Conservation (phyloP, 2,113 vertebrate species). For the Glaucomys volans region DNA sequence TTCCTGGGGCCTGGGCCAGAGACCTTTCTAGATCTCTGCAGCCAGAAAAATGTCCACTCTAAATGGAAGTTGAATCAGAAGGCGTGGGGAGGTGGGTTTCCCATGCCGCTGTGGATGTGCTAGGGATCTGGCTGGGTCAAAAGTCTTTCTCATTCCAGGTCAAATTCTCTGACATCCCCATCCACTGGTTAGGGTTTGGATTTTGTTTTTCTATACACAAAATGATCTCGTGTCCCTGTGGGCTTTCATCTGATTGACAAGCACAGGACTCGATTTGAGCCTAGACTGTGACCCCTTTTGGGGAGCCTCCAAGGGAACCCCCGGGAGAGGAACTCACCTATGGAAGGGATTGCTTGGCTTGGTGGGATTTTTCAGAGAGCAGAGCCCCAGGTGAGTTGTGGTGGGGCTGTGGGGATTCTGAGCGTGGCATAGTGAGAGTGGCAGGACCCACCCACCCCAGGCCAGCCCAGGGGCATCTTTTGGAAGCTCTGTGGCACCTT, state of each 20-base stretch:
- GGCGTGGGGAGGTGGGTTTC: background rate
- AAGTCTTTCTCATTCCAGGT: background rate
- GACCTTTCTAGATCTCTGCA: constrained; percentile 21
- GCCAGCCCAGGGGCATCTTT: background rate
- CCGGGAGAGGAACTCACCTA: background rate
- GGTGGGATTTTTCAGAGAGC: background rate
- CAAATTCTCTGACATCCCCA: background rate
- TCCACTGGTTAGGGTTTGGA: background rate
- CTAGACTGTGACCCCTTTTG: background rate
- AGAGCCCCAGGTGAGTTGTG: background rate
- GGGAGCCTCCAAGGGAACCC: background rate
- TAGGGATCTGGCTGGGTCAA: background rate
- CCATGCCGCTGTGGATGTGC: background rate
- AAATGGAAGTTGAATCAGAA: constrained; percentile 8
- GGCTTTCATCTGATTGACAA: background rate
- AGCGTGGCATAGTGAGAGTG: background rate
- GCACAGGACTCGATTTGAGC: background rate
- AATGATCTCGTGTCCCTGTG: background rate
- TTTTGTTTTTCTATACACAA: background rate
- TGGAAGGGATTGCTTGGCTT: background rate
- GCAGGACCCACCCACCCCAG: background rate
- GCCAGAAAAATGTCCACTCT: background rate
- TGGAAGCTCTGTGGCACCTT: background rate
- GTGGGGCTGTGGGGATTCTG: background rate
- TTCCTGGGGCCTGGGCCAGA: constrained; percentile 33